Evolutionary conservation across 2,888 invertebrate genomes (phyloP), one percentile per base, ranked within the genome.

Genomic region (Cerastis leucographa): DNA sequence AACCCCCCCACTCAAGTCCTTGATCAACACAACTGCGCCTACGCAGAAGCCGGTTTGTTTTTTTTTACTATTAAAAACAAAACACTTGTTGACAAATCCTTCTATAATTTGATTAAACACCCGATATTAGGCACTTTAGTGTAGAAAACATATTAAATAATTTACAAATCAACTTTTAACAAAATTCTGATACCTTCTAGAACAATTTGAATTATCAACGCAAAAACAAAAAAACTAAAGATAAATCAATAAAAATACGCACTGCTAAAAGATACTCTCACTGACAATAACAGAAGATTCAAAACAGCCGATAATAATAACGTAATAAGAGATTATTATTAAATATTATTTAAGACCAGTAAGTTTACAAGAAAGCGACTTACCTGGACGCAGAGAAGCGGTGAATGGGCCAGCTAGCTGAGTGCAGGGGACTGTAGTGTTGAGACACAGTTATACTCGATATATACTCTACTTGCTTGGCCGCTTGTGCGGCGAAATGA

Each of bases 351-450:
- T 4, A 17, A 17, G 17, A 49, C 78, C 22, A n/a, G 46, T 65
- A 51, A 59, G 35, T 73, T 67, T 75, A 71, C n/a, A 74, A 83
- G 70, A 29, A 71, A 74, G 22, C 88, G 78, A 76, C 87, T 88
- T 77, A 85, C 88, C 87, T 78, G 82, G 2, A 8, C 68, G 65
- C 4, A 25, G 74, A 70, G 59, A n/a, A 25, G 69, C 73, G 67
- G 83, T 69, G 87, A 87, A 84, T 88, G 86, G 81, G 35, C 11
- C 54, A 40, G 56, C 51, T 79, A 40, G 78, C 84, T 83, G 70
- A 59, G 73, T 66, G 74, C 74, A 56, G 42, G 35, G 25, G 61
- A 75, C 46, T 88, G 62, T 74, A 76, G 62, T 74, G 73, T 74
- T 83, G 79, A 71, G 71, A 71, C 61, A 83, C 73, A 79, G 68